Percentiles rank a stretch among this genome's conserved stretches.
These are phyloP conservation scores for Fissipunctia ypsillon DNA, from an alignment of 2,888 invertebrate genomes.

Conservation along the genomic window DNA sequence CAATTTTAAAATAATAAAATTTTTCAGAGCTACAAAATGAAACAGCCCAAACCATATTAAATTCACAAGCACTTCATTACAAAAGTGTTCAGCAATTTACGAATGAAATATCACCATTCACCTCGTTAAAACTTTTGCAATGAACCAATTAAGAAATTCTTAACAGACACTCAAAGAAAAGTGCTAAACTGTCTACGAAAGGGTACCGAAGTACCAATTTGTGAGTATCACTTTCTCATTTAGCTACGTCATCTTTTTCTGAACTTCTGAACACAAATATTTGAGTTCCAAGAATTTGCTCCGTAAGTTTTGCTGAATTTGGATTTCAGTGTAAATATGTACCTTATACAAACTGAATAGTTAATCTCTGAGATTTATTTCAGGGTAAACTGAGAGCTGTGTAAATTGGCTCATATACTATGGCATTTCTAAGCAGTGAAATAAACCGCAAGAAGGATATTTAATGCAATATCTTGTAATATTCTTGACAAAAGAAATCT, in stretches of 20 bases:
- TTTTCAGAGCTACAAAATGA: not conserved
- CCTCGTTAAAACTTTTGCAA: constrained; percentile 67
- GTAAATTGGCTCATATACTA: not conserved
- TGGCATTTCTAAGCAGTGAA: not conserved
- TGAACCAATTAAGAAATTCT: constrained; percentile 66
- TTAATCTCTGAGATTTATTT: constrained; percentile 15
- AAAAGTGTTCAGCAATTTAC: constrained; percentile 35
- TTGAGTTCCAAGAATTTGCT: constrained; percentile 30
- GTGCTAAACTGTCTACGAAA: constrained; percentile 37
- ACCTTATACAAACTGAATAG: not conserved
- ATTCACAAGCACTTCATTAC: constrained; percentile 28
- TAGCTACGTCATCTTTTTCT: constrained; percentile 29
- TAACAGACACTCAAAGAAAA: constrained; percentile 59
- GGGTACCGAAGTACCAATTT: constrained; percentile 39
- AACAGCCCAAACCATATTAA: not conserved
- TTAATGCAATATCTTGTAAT: too few species aligned
- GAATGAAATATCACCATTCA: constrained; percentile 59
- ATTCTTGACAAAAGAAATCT: fast-evolving
- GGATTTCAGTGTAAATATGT: constrained; percentile 24
- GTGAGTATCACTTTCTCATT: constrained; percentile 43
- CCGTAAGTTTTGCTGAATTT: constrained; percentile 11
- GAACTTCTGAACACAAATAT: constrained; percentile 31
- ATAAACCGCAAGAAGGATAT: not conserved
- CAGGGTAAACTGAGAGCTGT: not conserved
- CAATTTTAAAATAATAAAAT: not conserved